A percentile compares a stretch with the other conserved stretches of the same genome.
These are phyloP conservation scores for Zygogramma bicolorata DNA, from an alignment of 2,888 invertebrate genomes.

Conservation along the genomic window DNA sequence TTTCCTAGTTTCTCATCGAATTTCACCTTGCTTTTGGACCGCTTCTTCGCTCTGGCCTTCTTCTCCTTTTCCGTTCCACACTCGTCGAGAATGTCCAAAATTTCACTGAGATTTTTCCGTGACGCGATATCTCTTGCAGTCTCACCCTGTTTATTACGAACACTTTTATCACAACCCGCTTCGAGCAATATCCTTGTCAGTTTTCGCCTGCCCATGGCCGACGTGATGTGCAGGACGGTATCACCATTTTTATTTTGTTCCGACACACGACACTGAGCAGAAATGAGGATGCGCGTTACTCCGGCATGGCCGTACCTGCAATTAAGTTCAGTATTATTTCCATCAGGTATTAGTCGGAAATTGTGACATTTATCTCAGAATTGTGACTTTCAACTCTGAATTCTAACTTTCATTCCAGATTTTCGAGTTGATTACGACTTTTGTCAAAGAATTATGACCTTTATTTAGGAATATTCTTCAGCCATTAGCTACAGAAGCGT, in stretches of 20 bases:
- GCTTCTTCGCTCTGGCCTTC: conserved; percentile 69
- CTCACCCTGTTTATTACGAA: conserved; percentile 89
- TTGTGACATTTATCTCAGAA: neutral
- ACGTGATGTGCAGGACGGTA: conserved; percentile 92
- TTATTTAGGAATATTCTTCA: no score
- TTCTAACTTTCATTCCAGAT: no score
- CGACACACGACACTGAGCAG: conserved; percentile 85
- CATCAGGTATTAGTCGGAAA: no score
- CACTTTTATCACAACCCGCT: conserved; percentile 79
- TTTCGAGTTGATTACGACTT: no score
- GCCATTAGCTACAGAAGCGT: no score
- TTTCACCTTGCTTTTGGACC: conserved; percentile 64
- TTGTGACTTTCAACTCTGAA: neutral
- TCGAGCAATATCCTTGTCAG: conserved; percentile 91
- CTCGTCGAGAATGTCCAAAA: conserved; percentile 81
- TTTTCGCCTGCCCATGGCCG: conserved; percentile 93
- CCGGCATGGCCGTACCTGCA: conserved; percentile 93
- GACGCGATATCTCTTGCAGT: conserved; percentile 90
- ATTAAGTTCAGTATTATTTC: neutral
- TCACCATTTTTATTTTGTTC: conserved; percentile 97
- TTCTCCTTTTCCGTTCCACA: conserved; percentile 65
- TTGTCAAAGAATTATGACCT: no score
- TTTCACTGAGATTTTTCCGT: conserved; percentile 87
- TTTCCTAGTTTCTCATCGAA: conserved; percentile 53
- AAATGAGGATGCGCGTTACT: conserved; percentile 92